Evolutionary conservation across 2,113 vertebrate species (phyloP), one percentile per base, ranked within the genome.

Genomic region (Reinhardtius hippoglossoides): DNA sequence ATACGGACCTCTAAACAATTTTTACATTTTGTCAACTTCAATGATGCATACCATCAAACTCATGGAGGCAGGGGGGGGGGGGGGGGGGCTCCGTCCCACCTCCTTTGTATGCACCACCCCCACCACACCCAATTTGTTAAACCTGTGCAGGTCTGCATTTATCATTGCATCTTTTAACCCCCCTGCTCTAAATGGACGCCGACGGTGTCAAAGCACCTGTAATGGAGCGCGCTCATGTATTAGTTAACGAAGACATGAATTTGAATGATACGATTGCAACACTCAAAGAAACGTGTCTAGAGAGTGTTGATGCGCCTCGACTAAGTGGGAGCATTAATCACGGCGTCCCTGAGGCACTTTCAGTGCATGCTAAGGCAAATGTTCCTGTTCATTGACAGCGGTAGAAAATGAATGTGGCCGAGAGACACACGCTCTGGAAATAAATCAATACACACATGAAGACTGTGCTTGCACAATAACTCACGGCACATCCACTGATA

Each of bases 21-120:
- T 95, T 93, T 93, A 91, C 87, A 94, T 90, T 90, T 94, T 94
- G 93, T 94, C 94, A 94, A 91, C 83, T 93, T 93, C 89, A 94
- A 89, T 94, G 91, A 94, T 92, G 79, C 89, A 92, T 90, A 67
- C 91, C 85, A 93, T 94, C 88, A 93, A 89, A 92, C 84, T 88
- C 86, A 58, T 58, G 71, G 84, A 73, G 78, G 9, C 12, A 3
- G 7, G 40, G 40, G 40, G 0, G 12, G 40, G 9, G 40, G 12
- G 7, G 40, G 40, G 40, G 0, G 12, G 40, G 87, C 61, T 81
- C 82, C 59, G 48, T 67, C 71, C 73, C 72, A 67, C 66, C 82
- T 55, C 54, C 42, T 44, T 75, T 86, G 74, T 80, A 67, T 78
- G 46, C 74, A 71, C 63, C 63, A 42, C 16, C 56, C 15, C 16